Evolutionary conservation across 2,797 vertebrate species (phyloP), one percentile per base, ranked within the genome.

Genomic region (Miichthys miiuy): DNA sequence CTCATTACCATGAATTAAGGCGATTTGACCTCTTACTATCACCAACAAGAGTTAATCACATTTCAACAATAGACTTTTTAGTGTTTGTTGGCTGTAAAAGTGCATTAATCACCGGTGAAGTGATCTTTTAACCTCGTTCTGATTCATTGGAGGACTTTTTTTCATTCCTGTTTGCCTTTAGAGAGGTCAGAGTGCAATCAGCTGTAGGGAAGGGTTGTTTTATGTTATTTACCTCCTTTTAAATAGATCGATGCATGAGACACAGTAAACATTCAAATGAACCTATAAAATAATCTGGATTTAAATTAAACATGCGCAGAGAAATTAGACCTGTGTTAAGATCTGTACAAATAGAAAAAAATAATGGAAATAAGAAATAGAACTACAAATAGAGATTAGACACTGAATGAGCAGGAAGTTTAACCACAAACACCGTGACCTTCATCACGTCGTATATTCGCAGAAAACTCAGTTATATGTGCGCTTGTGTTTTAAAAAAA

Each of bases 401-500:
- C 8, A 2, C 34, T 38, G 34, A 2, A 9, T 7, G 7, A 38
- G 0, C 8, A 2, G 34, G 8, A 34, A 34, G 34, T 34, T 78
- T 83, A 72, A 60, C 68, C 46, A 62, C 41, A 78, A 86, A 71
- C 60, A 75, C 2, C 6, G 7, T 51, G 52, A 54, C 73, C 46
- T 62, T 62, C 46, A 25, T 18, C 38, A 47, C 16, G 46, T 57
- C 1, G 9, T 9, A 38, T 9, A 38, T 9, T 38, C 34, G 8
- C 34, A 38, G 34, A 54, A 41, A 60, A 25, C 55, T 34, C 17
- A 34, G 23, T 44, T 48, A 57, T 18, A 42, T 17, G 21, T 58
- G 9, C 3, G 20, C 3, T 41, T 41, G 41, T 41, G 2, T 41
- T 41, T 12, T n/a, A n/a, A 41, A 38, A 38, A 44, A 41, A 21